A percentile compares a stretch with the other conserved stretches of the same genome.
These are phyloP conservation scores for Eclectus roratus DNA, from an alignment of 2,113 vertebrate genomes.

Conservation along the genomic window DNA sequence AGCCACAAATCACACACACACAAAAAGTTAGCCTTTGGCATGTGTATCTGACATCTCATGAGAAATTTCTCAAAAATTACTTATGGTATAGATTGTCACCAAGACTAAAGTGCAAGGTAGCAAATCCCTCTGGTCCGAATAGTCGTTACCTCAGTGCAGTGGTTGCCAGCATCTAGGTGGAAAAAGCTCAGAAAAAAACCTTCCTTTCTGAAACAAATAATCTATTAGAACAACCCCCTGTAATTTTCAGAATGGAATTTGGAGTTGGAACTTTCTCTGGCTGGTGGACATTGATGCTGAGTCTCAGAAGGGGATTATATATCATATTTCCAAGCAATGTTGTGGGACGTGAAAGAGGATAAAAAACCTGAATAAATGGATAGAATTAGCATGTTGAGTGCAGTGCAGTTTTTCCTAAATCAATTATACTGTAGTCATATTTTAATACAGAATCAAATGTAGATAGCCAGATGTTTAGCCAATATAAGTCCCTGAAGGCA, in stretches of 20 bases:
- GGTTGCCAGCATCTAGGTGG: not conserved
- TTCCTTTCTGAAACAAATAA: slow-evolving; percentile 29
- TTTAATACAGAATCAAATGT: not conserved
- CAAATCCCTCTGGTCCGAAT: not conserved
- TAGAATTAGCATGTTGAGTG: not conserved
- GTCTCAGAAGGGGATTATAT: not conserved
- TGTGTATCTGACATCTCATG: not conserved
- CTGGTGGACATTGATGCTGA: not conserved
- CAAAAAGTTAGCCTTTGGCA: not conserved
- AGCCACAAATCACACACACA: not conserved
- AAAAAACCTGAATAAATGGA: not conserved
- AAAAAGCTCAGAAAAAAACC: not conserved
- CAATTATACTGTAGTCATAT: not conserved
- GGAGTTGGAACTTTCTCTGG: not conserved
- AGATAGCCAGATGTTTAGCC: not conserved
- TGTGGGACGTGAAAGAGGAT: not conserved
- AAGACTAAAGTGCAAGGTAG: not conserved
- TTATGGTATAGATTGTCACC: not conserved
- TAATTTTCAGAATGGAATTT: slow-evolving; percentile 20
- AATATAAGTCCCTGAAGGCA: not conserved
- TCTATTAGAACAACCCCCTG: not conserved
- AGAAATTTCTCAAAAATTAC: slow-evolving; percentile 24
- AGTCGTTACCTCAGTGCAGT: not conserved
- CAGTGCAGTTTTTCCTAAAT: not conserved
- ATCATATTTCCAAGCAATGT: not conserved